phyloP scores from a whole-genome alignment of 2,113 vertebrate species.

The Gambusia holbrooki region DNA sequence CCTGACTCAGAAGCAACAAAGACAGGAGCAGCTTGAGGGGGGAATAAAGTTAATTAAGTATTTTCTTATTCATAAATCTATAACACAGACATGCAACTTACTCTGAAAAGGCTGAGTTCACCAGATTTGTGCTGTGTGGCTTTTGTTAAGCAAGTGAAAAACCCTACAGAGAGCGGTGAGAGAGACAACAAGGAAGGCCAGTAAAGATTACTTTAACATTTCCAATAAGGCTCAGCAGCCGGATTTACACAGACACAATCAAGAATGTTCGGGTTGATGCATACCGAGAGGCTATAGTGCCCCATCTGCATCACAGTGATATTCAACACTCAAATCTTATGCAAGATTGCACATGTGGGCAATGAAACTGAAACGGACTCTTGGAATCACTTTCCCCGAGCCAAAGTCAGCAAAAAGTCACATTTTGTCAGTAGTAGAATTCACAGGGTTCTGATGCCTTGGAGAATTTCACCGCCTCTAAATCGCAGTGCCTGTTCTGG shows the following conservation, averaged over 20 bases:
- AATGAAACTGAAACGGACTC: constrained; percentile 49
- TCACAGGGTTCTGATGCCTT: constrained; percentile 37
- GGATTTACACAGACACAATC: constrained; percentile 35
- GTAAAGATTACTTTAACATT: constrained; percentile 32
- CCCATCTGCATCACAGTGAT: constrained; percentile 60
- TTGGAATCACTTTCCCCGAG: constrained; percentile 44
- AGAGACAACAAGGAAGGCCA: constrained; percentile 27
- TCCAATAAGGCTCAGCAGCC: constrained; percentile 35
- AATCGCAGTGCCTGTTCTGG: constrained; percentile 40
- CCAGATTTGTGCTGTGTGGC: constrained; percentile 3
- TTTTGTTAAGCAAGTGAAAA: constrained; percentile 27
- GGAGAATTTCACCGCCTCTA: constrained; percentile 54
- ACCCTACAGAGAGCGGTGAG: neutral
- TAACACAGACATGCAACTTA: constrained; percentile 22
- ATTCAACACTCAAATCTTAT: constrained; percentile 51
- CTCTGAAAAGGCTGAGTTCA: constrained; percentile 26
- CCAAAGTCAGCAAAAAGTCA: constrained; percentile 64
- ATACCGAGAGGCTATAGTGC: constrained; percentile 33
- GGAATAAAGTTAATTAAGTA: constrained; percentile 46
- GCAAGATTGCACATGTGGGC: constrained; percentile 53
- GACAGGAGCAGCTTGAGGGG: constrained; percentile 33
- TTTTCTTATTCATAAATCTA: constrained; percentile 16
- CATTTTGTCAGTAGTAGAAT: constrained; percentile 51
- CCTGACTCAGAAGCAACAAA: constrained; percentile 44
- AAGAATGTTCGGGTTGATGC: constrained; percentile 35